Percentiles rank a stretch among this genome's conserved stretches.
Evolutionary conservation across 2,113 vertebrate genomes (phyloP).

Genomic region (Suncus etruscus): DNA sequence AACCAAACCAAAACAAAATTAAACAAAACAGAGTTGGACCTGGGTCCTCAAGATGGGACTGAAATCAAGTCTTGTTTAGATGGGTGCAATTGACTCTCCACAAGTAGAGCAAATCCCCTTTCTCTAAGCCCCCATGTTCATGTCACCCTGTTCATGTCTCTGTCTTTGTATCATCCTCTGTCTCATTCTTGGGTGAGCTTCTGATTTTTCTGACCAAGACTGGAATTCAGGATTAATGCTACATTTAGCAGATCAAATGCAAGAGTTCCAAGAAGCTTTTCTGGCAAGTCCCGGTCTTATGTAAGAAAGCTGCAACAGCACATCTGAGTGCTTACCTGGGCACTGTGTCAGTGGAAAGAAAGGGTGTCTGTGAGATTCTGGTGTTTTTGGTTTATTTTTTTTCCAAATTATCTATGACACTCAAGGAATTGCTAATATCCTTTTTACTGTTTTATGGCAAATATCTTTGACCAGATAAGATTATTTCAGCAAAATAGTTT

Average conservation of each 20-base stretch:
- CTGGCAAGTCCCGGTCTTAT: neutral
- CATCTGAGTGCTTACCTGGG: conserved; percentile 7
- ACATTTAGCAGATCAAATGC: conserved; percentile 2
- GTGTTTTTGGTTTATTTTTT: neutral
- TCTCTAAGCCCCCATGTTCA: neutral
- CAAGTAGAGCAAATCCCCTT: neutral
- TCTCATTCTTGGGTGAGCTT: neutral
- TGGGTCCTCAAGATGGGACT: neutral
- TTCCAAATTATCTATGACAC: conserved; percentile 52
- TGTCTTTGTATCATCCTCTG: neutral
- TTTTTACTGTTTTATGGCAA: conserved; percentile 59
- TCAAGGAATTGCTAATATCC: neutral
- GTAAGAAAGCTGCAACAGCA: neutral
- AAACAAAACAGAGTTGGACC: neutral
- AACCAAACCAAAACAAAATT: neutral
- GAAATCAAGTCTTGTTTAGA: neutral
- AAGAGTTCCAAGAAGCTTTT: neutral
- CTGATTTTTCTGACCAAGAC: neutral
- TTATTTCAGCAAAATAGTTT: conserved; percentile 75
- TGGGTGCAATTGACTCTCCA: neutral
- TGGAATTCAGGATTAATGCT: neutral
- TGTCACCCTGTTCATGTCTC: neutral
- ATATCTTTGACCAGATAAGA: conserved; percentile 41
- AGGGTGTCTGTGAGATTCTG: neutral
- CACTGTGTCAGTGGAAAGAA: neutral